A percentile compares a stretch with the other conserved stretches of the same genome.
Conservation (phyloP, 2,888 invertebrate species). For the Protonemura montana region DNA sequence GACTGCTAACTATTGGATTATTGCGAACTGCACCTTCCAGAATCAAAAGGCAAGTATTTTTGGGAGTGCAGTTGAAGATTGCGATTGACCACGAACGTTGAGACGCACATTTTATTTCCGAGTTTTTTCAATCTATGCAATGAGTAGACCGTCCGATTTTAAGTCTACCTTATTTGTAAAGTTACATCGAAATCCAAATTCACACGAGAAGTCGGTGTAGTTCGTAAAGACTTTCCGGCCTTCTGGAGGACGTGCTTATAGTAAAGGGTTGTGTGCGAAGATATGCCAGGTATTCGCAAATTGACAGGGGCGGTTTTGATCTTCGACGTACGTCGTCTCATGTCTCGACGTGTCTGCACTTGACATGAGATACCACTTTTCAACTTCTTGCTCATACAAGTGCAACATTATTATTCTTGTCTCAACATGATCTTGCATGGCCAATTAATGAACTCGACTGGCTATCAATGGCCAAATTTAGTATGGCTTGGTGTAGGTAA, state of each 20-base stretch:
- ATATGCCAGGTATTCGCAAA: neutral
- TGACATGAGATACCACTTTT: neutral
- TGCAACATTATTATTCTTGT: neutral
- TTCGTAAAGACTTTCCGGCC: too few species aligned
- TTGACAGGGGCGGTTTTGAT: neutral
- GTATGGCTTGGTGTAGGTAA: neutral
- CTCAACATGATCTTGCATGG: neutral
- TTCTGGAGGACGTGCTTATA: too few species aligned
- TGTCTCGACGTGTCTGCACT: neutral
- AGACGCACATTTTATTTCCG: too few species aligned
- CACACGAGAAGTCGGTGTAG: too few species aligned
- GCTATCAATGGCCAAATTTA: neutral
- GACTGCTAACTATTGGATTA: constrained; percentile 68
- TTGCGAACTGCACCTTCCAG: constrained; percentile 70
- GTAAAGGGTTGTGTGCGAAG: neutral
- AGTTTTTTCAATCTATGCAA: too few species aligned
- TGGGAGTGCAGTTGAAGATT: too few species aligned
- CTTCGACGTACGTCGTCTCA: neutral
- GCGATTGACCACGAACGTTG: too few species aligned
- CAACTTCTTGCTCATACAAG: neutral
- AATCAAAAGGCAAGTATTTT: constrained; percentile 66
- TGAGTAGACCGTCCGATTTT: too few species aligned
- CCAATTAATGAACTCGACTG: neutral
- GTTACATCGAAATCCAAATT: too few species aligned
- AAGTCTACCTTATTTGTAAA: too few species aligned